Conservation (phyloP, 2,113 vertebrate species). For the Arothron firmamentum region DNA sequence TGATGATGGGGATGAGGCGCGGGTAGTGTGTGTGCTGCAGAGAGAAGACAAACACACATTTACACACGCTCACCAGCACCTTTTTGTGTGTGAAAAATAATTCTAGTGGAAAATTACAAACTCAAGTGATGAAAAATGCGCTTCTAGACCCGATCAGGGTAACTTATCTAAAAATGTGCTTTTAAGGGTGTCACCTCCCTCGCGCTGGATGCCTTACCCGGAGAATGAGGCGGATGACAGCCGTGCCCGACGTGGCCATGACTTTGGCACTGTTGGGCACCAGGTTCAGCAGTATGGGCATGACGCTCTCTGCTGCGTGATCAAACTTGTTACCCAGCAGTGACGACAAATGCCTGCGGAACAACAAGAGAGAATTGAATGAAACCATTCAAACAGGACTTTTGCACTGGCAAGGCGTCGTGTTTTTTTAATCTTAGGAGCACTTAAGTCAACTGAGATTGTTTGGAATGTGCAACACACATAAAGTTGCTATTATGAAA, state of each 20-base stretch:
- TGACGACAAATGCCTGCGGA: slow-evolving; percentile 83
- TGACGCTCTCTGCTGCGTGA: slow-evolving; percentile 93
- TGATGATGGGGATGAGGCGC: slow-evolving; percentile 96
- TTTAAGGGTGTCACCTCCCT: no score
- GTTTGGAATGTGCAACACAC: no score
- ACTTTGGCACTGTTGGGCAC: slow-evolving; percentile 99
- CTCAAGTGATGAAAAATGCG: no score
- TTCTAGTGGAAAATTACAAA: no score
- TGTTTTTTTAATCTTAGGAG: no score
- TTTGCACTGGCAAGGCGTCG: neutral
- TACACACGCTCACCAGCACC: no score
- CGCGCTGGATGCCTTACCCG: slow-evolving; percentile 76
- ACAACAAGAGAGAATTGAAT: slow-evolving; percentile 3
- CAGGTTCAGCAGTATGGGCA: slow-evolving; percentile 98
- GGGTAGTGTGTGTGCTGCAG: slow-evolving; percentile 92
- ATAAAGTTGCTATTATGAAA: no score
- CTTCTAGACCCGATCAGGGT: no score
- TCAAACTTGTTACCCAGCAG: slow-evolving; percentile 95
- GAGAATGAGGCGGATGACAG: slow-evolving; percentile 92
- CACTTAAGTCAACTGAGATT: no score
- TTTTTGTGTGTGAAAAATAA: no score
- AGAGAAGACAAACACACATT: slow-evolving; percentile 2
- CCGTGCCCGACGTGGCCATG: slow-evolving; percentile 96
- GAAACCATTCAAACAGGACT: neutral
- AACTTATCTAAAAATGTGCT: no score